A percentile compares a stretch with the other conserved stretches of the same genome.
Conservation (phyloP, 2,797 vertebrate genomes). For the Chromobotia macracanthus region DNA sequence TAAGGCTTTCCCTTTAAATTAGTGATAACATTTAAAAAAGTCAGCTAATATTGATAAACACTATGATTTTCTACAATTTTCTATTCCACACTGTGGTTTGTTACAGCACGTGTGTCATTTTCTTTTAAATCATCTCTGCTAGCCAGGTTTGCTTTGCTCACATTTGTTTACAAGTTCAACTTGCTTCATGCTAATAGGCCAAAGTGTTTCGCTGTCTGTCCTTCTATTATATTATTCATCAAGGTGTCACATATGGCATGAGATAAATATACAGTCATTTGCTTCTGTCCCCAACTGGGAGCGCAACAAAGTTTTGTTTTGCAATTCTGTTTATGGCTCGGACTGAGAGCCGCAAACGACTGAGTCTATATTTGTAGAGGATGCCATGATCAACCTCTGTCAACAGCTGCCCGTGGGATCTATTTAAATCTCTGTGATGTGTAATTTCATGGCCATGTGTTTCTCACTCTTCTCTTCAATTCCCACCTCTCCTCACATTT, state of each 20-base stretch:
- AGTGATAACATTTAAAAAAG: too few species aligned
- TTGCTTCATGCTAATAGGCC: constrained; percentile 21
- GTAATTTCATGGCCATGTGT: constrained; percentile 69
- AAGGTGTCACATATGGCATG: constrained; percentile 24
- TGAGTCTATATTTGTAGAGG: constrained; percentile 58
- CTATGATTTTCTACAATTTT: too few species aligned
- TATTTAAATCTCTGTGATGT: constrained; percentile 71
- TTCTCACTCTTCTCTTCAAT: constrained; percentile 60
- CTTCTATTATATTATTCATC: constrained; percentile 9
- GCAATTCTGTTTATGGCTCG: constrained; percentile 64
- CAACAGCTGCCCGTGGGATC: constrained; percentile 61
- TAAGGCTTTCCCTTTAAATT: too few species aligned
- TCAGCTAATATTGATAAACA: too few species aligned
- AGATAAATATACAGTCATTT: constrained; percentile 33
- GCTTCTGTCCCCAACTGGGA: constrained; percentile 24
- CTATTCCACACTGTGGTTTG: not conserved
- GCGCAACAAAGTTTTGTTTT: constrained; percentile 66
- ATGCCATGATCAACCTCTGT: constrained; percentile 69
- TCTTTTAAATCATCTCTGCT: too few species aligned
- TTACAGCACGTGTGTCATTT: not conserved
- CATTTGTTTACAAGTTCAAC: too few species aligned
- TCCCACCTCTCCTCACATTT: constrained; percentile 63
- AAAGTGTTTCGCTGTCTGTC: not conserved
- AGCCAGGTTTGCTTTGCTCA: too few species aligned
- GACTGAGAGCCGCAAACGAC: not conserved